phyloP scores from a whole-genome alignment of 2,797 vertebrate genomes.

The Macropodus opercularis region DNA sequence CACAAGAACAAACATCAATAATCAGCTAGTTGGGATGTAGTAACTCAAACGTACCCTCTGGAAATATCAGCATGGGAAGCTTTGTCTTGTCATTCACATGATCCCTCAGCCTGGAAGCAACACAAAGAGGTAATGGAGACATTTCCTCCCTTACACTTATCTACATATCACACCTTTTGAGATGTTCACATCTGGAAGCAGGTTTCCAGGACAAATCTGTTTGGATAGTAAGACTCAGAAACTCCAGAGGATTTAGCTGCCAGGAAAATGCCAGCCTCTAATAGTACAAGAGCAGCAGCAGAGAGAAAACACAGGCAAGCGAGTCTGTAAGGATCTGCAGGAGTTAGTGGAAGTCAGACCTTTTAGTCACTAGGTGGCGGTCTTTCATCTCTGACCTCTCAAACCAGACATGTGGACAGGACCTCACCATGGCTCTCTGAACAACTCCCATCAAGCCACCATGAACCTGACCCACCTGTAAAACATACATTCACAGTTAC shows the following conservation, averaged over 20 bases:
- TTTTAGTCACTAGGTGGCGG: slow-evolving; percentile 93
- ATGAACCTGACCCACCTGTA: slow-evolving; percentile 94
- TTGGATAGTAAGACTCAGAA: slow-evolving; percentile 15
- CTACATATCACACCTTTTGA: slow-evolving; percentile 17
- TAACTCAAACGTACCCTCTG: slow-evolving; percentile 88
- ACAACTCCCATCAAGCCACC: slow-evolving; percentile 93
- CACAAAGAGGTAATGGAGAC: slow-evolving; percentile 36
- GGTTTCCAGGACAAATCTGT: slow-evolving; percentile 35
- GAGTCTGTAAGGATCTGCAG: slow-evolving; percentile 2
- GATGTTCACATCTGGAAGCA: slow-evolving; percentile 7
- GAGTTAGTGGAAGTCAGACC: slow-evolving; percentile 73
- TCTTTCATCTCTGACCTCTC: slow-evolving; percentile 96
- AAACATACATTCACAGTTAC: neutral
- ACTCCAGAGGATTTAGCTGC: slow-evolving; percentile 6
- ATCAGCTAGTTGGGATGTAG: slow-evolving; percentile 7
- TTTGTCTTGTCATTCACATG: slow-evolving; percentile 92
- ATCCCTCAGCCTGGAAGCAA: slow-evolving; percentile 86
- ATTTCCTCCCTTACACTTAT: slow-evolving; percentile 14
- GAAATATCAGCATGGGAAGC: slow-evolving; percentile 96
- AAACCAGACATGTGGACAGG: slow-evolving; percentile 97
- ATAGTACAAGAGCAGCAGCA: neutral
- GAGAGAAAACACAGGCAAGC: slow-evolving; percentile 8
- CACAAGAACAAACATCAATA: slow-evolving; percentile 21
- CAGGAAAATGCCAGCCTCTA: slow-evolving; percentile 35
- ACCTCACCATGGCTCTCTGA: slow-evolving; percentile 92